Conservation (phyloP, 2,797 vertebrate species). For the Salarias fasciatus region DNA sequence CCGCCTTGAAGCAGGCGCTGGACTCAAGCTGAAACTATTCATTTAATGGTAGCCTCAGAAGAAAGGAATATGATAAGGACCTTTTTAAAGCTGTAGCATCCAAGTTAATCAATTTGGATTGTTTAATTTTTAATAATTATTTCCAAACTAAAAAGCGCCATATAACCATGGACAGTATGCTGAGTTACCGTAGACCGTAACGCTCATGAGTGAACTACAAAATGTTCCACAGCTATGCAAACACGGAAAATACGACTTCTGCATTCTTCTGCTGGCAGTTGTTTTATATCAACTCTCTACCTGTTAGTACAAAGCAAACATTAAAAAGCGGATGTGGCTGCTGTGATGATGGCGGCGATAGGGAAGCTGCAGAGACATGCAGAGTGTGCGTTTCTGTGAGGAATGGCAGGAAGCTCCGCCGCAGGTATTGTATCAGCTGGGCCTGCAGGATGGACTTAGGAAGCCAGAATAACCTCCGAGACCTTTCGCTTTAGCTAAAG, state of each 20-base stretch:
- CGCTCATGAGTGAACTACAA: not conserved
- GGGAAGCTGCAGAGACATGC: slow-evolving; percentile 44
- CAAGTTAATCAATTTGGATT: too few relatives aligned
- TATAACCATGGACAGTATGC: too few relatives aligned
- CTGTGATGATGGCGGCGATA: slow-evolving; percentile 20
- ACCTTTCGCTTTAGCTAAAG: too few relatives aligned
- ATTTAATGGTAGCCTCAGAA: too few relatives aligned
- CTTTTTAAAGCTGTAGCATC: too few relatives aligned
- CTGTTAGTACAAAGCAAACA: slow-evolving; percentile 32
- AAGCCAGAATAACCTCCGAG: slow-evolving; percentile 24
- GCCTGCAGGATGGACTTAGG: slow-evolving; percentile 48
- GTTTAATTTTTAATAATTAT: too few relatives aligned
- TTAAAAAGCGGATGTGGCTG: slow-evolving; percentile 40
- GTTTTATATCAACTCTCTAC: slow-evolving; percentile 12
- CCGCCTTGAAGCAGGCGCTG: too few relatives aligned
- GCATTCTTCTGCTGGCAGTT: not conserved
- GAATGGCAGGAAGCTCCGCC: slow-evolving; percentile 58
- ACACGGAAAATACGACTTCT: not conserved
- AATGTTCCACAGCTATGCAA: not conserved
- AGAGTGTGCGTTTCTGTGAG: slow-evolving; percentile 58
- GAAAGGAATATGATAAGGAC: too few relatives aligned
- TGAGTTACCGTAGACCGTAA: too few relatives aligned
- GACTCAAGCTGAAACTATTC: too few relatives aligned
- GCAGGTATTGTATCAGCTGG: slow-evolving; percentile 54
- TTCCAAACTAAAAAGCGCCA: too few relatives aligned